A percentile compares a stretch with the other conserved stretches of the same genome.
These are phyloP conservation scores for Pteropus rufus DNA, from an alignment of 2,797 vertebrate genomes.

Conservation along the genomic window DNA sequence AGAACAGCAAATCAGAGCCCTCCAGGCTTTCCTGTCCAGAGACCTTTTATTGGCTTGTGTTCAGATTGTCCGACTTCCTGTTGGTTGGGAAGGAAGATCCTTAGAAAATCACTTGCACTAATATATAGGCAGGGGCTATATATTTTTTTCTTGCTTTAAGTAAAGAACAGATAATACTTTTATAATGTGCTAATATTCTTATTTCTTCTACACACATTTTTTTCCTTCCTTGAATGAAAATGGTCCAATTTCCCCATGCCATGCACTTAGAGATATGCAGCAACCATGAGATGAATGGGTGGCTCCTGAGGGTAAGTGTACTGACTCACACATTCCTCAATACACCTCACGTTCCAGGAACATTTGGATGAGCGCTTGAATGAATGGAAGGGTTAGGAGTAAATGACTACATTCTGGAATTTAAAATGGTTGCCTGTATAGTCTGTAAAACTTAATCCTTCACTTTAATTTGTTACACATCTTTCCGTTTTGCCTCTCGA, in stretches of 20 bases:
- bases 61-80: background rate
- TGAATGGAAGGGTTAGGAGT: background rate
- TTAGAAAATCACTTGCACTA: background rate
- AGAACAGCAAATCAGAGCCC: background rate
- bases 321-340: fast-evolving
- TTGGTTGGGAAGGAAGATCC: background rate
- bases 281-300: fast-evolving
- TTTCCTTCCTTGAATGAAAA: background rate
- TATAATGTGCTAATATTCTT: background rate
- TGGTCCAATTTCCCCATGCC: fast-evolving
- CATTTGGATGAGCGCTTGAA: background rate
- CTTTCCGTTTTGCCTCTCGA: background rate
- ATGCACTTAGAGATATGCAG: fast-evolving
- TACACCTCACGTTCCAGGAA: fast-evolving
- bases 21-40: background rate
- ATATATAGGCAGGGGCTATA: fast-evolving
- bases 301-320: fast-evolving
- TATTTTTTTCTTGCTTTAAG: background rate
- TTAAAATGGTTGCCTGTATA: background rate
- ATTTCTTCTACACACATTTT: background rate
- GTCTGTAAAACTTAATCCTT: fast-evolving
- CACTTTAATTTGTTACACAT: fast-evolving
- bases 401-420: background rate
- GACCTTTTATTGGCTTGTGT: background rate
- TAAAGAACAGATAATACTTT: background rate